Evolutionary conservation across 2,888 invertebrate species (phyloP).

Genomic region (Teleogryllus oceanicus): DNA sequence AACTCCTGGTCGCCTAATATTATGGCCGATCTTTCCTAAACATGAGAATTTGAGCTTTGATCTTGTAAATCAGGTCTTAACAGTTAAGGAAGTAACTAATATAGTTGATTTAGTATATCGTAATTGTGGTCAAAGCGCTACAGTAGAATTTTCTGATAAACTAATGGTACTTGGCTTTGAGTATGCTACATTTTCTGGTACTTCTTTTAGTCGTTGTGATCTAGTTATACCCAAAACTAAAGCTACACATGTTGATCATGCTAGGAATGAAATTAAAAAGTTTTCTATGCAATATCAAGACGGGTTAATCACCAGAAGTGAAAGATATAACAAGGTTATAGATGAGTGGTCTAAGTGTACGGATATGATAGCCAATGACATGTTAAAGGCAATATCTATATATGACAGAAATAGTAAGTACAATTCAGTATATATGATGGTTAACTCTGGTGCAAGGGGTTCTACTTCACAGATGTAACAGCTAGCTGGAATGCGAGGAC

Average conservation of each 20-base stretch:
- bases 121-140: not conserved
- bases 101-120: not conserved
- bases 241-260: not conserved
- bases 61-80: not conserved
- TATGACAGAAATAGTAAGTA: not conserved
- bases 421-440: slow-evolving; percentile 25
- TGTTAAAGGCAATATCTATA: not conserved
- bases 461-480: slow-evolving; percentile 22
- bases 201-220: not conserved
- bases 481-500: slow-evolving; percentile 25
- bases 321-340: slow-evolving; percentile 19
- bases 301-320: not conserved
- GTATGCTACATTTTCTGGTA: not conserved
- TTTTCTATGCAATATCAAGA: not conserved
- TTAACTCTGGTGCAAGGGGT: slow-evolving; percentile 24
- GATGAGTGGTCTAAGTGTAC: slow-evolving; percentile 1
- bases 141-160: not conserved
- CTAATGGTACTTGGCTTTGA: not conserved
- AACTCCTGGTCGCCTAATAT: too few relatives aligned
- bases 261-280: not conserved
- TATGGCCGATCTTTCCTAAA: too few relatives aligned
- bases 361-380: not conserved
- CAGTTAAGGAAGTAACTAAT: not conserved
- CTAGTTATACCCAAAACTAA: not conserved
- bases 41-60: too few relatives aligned